Evolutionary conservation across 2,113 vertebrate species (phyloP), one percentile per base, ranked within the genome.

Genomic region (Chamaea fasciata): DNA sequence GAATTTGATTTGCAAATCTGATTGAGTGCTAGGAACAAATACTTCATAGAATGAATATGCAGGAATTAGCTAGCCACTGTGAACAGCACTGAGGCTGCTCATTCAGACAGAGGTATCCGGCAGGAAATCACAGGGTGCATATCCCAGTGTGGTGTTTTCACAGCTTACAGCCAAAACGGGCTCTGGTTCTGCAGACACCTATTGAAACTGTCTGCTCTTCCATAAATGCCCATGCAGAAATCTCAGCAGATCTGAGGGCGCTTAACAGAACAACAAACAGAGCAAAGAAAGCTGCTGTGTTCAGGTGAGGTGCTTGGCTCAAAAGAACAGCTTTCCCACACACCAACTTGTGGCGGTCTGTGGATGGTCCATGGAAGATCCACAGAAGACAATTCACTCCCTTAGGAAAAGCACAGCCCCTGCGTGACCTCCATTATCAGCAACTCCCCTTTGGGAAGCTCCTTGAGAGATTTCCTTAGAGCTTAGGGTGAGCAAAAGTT

Each of bases 1-100:
- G 57, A 86, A 91, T 96, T 96, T 96, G 90, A 76, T 83, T 95
- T 86, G 91, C 94, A 95, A 88, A 92, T 92, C 68, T 46, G 68
- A 78, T 64, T 35, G 91, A 94, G 46, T 23, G 63, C 75, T 57
- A 80, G 75, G 75, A 88, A 87, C 69, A 95, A 83, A 88, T 44
- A 83, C 56, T 63, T 37, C 68, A 56, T 4, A 21, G 77, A 87
- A 75, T 75, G 89, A 96, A 67, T 84, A 13, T 17, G 68, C 3
- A 92, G 83, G 68, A 44, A 87, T 92, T 57, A 86, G 44, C 49
- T 75, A 74, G 83, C 68, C 75, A 27, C 60, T 47, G 26, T 35
- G 37, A 81, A 13, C 68, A 68, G 0, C 47, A 33, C 37, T 13
- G 14, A 59, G 68, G 63, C 60, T 74, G 53, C 41, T 94, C 37